A percentile compares a stretch with the other conserved stretches of the same genome.
Evolutionary conservation across 2,888 invertebrate genomes (phyloP).

Genomic region (Hipparchia sbordonii): DNA sequence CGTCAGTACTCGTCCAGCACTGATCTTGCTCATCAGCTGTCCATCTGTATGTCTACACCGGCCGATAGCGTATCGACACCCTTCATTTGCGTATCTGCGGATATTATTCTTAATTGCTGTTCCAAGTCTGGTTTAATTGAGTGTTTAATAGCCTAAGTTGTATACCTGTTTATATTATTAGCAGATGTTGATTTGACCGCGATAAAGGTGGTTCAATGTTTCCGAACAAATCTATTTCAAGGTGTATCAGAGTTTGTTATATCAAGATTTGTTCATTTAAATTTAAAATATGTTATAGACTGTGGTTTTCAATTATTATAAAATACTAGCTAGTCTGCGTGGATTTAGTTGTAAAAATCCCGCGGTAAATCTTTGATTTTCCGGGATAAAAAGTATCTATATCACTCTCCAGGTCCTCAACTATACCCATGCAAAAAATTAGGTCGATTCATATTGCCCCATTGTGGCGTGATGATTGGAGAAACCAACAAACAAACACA

Average conservation of each 20-base stretch:
- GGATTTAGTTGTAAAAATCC: no score
- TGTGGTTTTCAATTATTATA: no score
- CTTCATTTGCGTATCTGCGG: constrained; percentile 35
- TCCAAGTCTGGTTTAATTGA: constrained; percentile 17
- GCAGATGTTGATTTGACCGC: neutral
- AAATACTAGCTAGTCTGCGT: no score
- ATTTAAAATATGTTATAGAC: no score
- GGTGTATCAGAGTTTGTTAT: neutral
- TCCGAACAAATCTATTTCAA: neutral
- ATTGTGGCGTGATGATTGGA: no score
- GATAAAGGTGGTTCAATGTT: neutral
- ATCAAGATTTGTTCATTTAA: neutral
- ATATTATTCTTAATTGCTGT: constrained; percentile 23
- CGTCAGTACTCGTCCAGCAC: constrained; percentile 57
- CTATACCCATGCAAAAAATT: no score
- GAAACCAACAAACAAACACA: no score
- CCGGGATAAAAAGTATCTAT: no score
- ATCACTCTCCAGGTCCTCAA: no score
- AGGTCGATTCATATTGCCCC: no score
- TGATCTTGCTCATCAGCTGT: constrained; percentile 78
- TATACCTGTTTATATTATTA: constrained; percentile 12
- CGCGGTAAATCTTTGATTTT: no score
- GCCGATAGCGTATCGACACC: constrained; percentile 45
- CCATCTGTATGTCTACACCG: constrained; percentile 61
- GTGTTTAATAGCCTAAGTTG: constrained; percentile 10